phyloP scores from a whole-genome alignment of 2,888 invertebrate species.

The Eupithecia vulgata region DNA sequence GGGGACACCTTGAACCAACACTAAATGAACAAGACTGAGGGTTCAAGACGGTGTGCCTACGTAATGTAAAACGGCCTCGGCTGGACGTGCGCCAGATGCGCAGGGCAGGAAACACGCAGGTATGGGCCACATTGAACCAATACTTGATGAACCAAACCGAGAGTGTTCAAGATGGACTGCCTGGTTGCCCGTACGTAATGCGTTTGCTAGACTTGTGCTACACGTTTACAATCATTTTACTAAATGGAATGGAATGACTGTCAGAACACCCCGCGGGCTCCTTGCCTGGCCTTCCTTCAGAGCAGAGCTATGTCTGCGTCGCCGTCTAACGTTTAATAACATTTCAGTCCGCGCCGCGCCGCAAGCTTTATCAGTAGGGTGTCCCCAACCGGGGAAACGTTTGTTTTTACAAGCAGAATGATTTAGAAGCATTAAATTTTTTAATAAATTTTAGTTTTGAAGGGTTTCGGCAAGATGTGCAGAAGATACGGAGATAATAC shows the following conservation, averaged over 20 bases:
- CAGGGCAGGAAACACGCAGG: too few species aligned
- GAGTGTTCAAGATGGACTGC: too few species aligned
- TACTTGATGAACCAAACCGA: too few species aligned
- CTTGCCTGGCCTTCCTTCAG: neutral
- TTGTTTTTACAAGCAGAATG: neutral
- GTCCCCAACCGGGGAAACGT: neutral
- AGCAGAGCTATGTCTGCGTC: neutral
- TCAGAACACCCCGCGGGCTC: neutral
- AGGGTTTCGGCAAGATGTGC: neutral
- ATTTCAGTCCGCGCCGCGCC: neutral
- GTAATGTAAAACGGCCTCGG: neutral
- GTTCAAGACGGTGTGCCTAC: conserved; percentile 36
- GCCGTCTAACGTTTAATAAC: neutral
- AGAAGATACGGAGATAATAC: neutral
- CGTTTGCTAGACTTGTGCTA: too few species aligned
- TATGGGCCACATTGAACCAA: too few species aligned
- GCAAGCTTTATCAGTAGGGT: neutral
- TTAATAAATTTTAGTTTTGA: neutral
- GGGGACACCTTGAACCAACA: conserved; percentile 18
- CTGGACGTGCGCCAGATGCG: too few species aligned
- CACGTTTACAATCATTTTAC: too few species aligned
- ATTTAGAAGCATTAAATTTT: neutral
- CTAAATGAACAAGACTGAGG: too few species aligned
- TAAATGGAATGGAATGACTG: neutral
- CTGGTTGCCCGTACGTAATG: too few species aligned